Conservation (phyloP, 2,113 vertebrate genomes). For the Etia nguti region DNA sequence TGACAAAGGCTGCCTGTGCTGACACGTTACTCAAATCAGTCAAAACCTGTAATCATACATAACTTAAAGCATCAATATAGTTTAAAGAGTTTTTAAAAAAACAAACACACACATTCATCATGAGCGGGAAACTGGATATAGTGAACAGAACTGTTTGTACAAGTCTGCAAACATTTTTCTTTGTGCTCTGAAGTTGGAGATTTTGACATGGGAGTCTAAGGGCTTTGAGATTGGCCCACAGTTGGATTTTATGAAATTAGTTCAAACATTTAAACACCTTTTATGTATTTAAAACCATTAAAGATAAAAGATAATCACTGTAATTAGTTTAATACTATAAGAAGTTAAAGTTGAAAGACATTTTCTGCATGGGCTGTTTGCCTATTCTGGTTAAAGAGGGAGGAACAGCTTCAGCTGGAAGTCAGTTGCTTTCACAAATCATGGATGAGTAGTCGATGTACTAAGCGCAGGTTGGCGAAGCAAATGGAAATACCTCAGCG, state of each 20-base stretch:
- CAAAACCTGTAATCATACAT: background rate
- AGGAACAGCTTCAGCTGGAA: background rate
- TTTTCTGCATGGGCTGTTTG: background rate
- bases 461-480: conserved; percentile 14
- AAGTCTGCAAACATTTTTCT: background rate
- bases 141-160: background rate
- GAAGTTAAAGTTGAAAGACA: background rate
- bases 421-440: conserved; percentile 31
- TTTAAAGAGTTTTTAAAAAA: background rate
- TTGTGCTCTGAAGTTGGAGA: background rate
- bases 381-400: background rate
- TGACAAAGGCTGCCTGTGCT: background rate
- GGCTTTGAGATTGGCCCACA: background rate
- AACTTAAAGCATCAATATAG: background rate
- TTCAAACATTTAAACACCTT: background rate
- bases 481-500: conserved; percentile 25
- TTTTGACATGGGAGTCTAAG: background rate
- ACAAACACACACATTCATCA: background rate
- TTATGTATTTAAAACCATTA: background rate
- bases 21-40: background rate
- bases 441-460: conserved; percentile 11
- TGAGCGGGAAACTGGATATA: background rate
- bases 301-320: background rate
- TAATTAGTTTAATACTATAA: background rate
- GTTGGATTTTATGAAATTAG: background rate